Evolutionary conservation across 1,140 invertebrate species (phyloP), one percentile per base, ranked within the genome.

Genomic region (Drosophila yakuba): DNA sequence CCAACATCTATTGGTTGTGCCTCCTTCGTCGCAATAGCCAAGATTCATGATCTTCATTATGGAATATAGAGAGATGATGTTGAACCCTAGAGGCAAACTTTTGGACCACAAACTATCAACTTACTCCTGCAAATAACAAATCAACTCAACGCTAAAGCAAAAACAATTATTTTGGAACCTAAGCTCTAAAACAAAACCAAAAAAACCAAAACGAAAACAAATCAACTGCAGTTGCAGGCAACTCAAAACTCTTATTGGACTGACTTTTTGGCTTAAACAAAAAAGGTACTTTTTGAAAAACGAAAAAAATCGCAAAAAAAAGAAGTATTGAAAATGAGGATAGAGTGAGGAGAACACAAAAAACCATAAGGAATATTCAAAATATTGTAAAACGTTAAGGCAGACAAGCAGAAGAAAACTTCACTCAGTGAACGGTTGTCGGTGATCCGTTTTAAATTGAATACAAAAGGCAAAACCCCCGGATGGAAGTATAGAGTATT

Each of bases 221-320:
- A 88, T 88, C 88, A 91, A 88, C 79, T 89, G 80, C 88, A 91
- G 83, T 91, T 90, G 86, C 86, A 90, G 86, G 86, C 86, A 90
- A 90, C 83, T 91, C 74, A 83, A 90, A 90, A 89, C 85, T 88
- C 84, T 88, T 89, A 89, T 89, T 89, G 84, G 84, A 89, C 84
- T 89, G 84, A 89, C 85, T 89, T 89, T 88, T 89, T 84, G 80
- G 83, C 83, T 86, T 89, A 89, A 76, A 77, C 73, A 60, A 86
- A 86, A 88, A 89, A 89, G 61, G 61, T 77, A 88, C 68, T 84
- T 88, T 88, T 88, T 89, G 72, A 78, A 79, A 86, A 79, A 79
- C 55, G 68, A 73, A 80, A 67, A 79, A 62, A 63, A 64, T 64
- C 35, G 51, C 54, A 62, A 74, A 74, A 74, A 66, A 68, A 74